Evolutionary conservation across 2,888 invertebrate species (phyloP).

Genomic region (Machimus atricapillus): DNA sequence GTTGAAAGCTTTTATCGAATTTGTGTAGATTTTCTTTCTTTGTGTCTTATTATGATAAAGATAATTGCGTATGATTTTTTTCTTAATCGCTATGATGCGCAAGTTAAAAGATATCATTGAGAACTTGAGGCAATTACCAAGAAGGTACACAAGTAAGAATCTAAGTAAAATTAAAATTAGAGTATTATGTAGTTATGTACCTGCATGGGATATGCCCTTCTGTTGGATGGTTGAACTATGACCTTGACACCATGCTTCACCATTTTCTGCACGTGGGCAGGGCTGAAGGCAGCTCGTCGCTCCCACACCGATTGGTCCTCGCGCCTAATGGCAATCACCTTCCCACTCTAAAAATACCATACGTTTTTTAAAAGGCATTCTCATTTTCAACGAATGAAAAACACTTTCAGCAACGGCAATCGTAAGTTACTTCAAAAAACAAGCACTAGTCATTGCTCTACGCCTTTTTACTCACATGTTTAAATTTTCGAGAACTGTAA

Average conservation of each 20-base stretch:
- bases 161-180: neutral
- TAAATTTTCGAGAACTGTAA: neutral
- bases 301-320: conserved; percentile 97
- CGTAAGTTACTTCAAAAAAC: neutral
- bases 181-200: too few species aligned
- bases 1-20: neutral
- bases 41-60: neutral
- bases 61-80: neutral
- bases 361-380: neutral
- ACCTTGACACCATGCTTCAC: conserved; percentile 90
- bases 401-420: neutral
- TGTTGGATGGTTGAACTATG: conserved; percentile 97
- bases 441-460: neutral
- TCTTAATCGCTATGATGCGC: neutral
- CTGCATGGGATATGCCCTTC: conserved; percentile 97
- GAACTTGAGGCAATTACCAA: neutral
- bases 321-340: conserved; percentile 83
- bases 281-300: conserved; percentile 92
- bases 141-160: neutral
- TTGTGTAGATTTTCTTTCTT: neutral
- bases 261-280: conserved; percentile 86
- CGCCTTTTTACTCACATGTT: conserved; percentile 10
- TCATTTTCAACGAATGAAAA: neutral
- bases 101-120: neutral
- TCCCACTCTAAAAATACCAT: conserved; percentile 64